phyloP scores from a whole-genome alignment of 2,888 invertebrate genomes.

The Calameuta idolon region DNA sequence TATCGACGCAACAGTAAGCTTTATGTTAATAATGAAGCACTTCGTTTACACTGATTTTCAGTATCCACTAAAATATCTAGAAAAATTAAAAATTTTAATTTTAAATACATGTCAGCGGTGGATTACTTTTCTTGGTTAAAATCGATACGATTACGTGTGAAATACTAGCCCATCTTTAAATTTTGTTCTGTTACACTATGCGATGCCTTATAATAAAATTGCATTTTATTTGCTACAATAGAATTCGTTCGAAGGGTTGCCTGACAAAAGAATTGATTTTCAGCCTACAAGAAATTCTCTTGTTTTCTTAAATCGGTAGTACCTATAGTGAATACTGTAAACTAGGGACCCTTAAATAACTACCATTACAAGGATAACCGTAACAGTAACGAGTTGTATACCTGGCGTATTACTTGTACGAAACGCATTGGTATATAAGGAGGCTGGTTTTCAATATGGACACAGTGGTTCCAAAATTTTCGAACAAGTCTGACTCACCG shows the following conservation, averaged over 20 bases:
- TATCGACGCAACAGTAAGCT: neutral
- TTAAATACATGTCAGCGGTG: neutral
- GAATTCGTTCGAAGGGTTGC: neutral
- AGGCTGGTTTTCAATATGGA: neutral
- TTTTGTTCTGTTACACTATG: neutral
- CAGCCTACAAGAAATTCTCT: neutral
- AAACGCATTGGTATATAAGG: neutral
- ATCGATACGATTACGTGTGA: neutral
- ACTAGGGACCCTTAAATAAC: neutral
- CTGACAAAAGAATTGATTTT: neutral
- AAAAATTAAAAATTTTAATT: neutral
- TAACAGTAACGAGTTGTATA: neutral
- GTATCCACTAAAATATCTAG: neutral
- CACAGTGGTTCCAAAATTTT: neutral
- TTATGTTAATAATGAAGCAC: neutral
- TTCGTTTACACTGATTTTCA: neutral
- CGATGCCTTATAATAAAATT: neutral
- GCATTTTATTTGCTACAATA: neutral
- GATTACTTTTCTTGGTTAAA: neutral
- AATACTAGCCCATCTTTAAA: neutral
- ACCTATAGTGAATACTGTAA: neutral
- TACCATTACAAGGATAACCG: neutral
- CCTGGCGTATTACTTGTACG: neutral
- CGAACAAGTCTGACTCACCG: neutral
- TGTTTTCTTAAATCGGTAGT: neutral